Conservation (phyloP, 2,113 vertebrate species). For the Leptobrachium leishanense region DNA sequence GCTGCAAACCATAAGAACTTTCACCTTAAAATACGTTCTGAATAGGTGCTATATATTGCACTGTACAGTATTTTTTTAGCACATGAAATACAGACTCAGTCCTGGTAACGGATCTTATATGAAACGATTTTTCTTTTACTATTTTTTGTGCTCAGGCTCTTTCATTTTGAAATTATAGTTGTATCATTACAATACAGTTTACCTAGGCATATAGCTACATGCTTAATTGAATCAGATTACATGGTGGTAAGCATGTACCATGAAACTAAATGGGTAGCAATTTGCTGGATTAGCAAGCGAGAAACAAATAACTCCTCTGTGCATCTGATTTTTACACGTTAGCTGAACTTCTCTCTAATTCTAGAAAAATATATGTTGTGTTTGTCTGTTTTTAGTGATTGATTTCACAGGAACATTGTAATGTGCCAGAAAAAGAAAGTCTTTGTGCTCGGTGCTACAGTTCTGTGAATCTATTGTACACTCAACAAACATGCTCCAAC, state of each 20-base stretch:
- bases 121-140: no score
- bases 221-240: neutral
- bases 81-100: no score
- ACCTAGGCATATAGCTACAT: no score
- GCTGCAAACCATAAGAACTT: no score
- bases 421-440: constrained; percentile 41
- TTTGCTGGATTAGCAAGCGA: constrained; percentile 18
- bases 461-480: constrained; percentile 43
- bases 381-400: constrained; percentile 45
- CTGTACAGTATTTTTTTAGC: no score
- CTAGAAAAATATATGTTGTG: constrained; percentile 48
- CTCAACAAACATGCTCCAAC: constrained; percentile 37
- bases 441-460: constrained; percentile 42
- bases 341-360: constrained; percentile 42
- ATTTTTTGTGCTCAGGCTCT: no score
- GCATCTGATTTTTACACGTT: constrained; percentile 42
- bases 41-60: no score
- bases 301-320: constrained; percentile 28
- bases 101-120: no score
- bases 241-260: neutral
- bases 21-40: no score
- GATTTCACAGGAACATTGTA: constrained; percentile 45
- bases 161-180: no score
- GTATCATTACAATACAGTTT: no score
- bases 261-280: neutral